Evolutionary conservation across 2,797 vertebrate species (phyloP).

Genomic region (Synanceia verrucosa): DNA sequence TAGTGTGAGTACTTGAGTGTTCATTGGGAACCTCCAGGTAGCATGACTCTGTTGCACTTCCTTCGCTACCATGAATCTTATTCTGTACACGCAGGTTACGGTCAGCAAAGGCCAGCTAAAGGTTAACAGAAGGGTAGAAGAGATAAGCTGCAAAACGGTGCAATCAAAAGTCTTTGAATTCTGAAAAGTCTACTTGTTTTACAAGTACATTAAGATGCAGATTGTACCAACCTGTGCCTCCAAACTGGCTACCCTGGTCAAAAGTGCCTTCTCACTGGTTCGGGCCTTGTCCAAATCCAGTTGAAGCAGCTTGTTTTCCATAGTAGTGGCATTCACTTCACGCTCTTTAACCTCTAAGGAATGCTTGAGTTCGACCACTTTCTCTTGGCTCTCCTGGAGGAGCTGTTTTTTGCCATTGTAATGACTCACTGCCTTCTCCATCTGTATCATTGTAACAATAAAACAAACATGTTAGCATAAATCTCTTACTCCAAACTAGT

Average conservation of each 20-base stretch:
- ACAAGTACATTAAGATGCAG: not conserved
- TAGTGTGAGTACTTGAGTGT: slow-evolving; percentile 30
- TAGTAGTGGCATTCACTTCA: slow-evolving; percentile 76
- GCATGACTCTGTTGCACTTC: not conserved
- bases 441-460: slow-evolving; percentile 69
- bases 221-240: slow-evolving; percentile 86
- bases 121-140: not conserved
- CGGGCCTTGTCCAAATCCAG: slow-evolving; percentile 83
- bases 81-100: slow-evolving; percentile 80
- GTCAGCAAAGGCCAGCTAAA: slow-evolving; percentile 72
- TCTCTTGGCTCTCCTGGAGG: slow-evolving; percentile 85
- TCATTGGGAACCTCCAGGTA: slow-evolving; percentile 41
- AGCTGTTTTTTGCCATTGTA: slow-evolving; percentile 91
- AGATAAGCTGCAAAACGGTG: not conserved
- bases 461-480: not conserved
- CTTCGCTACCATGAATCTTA: slow-evolving; percentile 54
- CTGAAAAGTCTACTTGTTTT: not conserved
- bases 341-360: slow-evolving; percentile 76
- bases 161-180: not conserved
- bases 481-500: not conserved
- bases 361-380: slow-evolving; percentile 76
- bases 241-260: slow-evolving; percentile 80
- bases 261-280: slow-evolving; percentile 79
- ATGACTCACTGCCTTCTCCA: slow-evolving; percentile 89
- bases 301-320: slow-evolving; percentile 79